Evolutionary conservation across 1,140 invertebrate genomes (phyloP).

Genomic region (Heterodera schachtii): DNA sequence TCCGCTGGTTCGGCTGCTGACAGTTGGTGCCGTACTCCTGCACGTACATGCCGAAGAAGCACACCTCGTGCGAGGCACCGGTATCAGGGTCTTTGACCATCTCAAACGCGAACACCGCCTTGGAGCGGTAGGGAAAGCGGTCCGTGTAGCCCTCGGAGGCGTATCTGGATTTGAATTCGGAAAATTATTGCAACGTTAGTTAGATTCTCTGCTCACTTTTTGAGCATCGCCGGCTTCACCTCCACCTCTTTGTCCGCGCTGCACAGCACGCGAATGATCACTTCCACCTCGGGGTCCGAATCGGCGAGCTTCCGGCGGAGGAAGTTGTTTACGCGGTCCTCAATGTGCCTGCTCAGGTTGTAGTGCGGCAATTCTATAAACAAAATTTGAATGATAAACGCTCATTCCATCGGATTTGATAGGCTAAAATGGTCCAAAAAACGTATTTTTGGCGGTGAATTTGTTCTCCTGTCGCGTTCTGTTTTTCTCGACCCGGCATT

Average conservation of each 20-base stretch:
- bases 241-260: constrained; percentile 96
- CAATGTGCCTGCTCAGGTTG: constrained; percentile 74
- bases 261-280: constrained; percentile 93
- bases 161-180: constrained; percentile 72
- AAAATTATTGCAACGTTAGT: too few relatives aligned
- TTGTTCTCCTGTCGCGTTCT: constrained; percentile 93
- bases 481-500: constrained; percentile 88
- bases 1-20: constrained; percentile 86
- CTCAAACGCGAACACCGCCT: constrained; percentile 98
- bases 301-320: constrained; percentile 90
- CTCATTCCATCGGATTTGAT: too few relatives aligned
- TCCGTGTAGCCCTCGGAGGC: constrained; percentile 79
- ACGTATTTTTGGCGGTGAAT: constrained; percentile 83
- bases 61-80: constrained; percentile 89
- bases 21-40: constrained; percentile 99
- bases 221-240: constrained; percentile 95
- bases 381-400: not conserved
- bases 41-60: constrained; percentile 99
- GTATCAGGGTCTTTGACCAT: constrained; percentile 73
- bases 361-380: constrained; percentile 58
- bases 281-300: constrained; percentile 81
- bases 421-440: not conserved
- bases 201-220: constrained; percentile 66
- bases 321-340: constrained; percentile 90
- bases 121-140: constrained; percentile 95